Conservation (phyloP, 2,113 vertebrate genomes). For the Cairina moschata region DNA sequence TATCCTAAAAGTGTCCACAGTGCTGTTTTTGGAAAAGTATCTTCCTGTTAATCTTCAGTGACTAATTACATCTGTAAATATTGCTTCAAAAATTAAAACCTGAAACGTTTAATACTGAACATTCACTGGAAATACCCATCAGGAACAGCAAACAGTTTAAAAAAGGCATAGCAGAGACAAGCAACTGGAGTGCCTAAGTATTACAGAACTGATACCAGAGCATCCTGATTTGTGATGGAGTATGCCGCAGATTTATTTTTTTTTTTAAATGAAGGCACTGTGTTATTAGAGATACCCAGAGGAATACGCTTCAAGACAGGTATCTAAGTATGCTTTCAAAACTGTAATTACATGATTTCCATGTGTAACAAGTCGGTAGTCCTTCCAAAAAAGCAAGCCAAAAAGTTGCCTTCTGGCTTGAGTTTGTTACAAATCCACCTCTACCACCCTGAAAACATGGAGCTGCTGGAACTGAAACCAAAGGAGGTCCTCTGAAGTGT, state of each 20-base stretch:
- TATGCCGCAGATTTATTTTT: background rate
- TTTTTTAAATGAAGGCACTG: background rate
- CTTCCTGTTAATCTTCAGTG: background rate
- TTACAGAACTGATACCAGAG: background rate
- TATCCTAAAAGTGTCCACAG: background rate
- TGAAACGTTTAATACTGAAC: background rate
- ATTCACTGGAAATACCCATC: background rate
- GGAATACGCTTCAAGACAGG: rapidly evolving
- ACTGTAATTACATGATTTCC: background rate
- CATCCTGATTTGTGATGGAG: background rate
- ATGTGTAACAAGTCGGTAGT: rapidly evolving
- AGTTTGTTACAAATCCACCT: background rate
- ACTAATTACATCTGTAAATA: background rate
- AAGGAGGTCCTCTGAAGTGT: rapidly evolving
- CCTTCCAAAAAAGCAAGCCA: background rate
- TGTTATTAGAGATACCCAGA: background rate
- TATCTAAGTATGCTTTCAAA: background rate
- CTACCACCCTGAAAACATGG: background rate
- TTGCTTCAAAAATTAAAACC: background rate
- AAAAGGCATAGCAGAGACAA: background rate
- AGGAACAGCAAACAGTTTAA: background rate
- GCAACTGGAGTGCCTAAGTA: background rate
- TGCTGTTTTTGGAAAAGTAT: background rate
- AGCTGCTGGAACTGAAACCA: background rate
- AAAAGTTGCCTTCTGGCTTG: background rate